Evolutionary conservation across 1,140 invertebrate species (phyloP).

Genomic region (Calephelis nemesis): DNA sequence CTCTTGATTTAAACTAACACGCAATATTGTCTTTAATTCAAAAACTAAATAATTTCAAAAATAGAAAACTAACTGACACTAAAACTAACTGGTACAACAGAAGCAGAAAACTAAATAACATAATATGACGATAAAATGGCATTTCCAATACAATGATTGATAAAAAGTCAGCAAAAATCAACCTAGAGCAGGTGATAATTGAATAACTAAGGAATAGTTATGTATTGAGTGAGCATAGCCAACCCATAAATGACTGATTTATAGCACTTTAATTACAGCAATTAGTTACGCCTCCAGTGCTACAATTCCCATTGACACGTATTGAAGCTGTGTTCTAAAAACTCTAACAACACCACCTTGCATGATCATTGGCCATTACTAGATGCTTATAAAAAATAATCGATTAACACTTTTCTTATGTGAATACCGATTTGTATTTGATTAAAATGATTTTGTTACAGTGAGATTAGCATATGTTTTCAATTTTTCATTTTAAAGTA

Average conservation of each 20-base stretch:
- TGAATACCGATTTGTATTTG: constrained; percentile 26
- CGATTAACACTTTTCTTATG: constrained; percentile 41
- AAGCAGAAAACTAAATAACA: background rate
- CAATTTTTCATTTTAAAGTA: too few relatives aligned
- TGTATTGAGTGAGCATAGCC: constrained; percentile 34
- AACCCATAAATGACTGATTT: constrained; percentile 64
- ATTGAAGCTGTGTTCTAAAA: constrained; percentile 42
- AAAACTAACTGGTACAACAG: too few relatives aligned
- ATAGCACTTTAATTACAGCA: constrained; percentile 65
- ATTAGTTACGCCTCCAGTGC: constrained; percentile 67
- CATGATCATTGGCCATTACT: constrained; percentile 46
- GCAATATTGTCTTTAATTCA: too few relatives aligned
- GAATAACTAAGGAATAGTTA: constrained; percentile 27
- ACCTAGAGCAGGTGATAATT: constrained; percentile 22
- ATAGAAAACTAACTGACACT: too few relatives aligned
- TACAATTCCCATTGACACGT: constrained; percentile 56
- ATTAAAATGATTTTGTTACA: background rate
- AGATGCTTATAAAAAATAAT: constrained; percentile 37
- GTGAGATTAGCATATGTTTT: background rate
- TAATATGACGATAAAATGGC: background rate
- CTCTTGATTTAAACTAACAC: too few relatives aligned
- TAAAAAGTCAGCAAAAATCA: constrained; percentile 14
- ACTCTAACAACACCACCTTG: constrained; percentile 32
- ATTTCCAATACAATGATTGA: background rate
- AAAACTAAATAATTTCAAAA: too few relatives aligned